These are phyloP conservation scores for Actinemys pallida DNA, from an alignment of 2,113 vertebrate species.

Conservation along the genomic window DNA sequence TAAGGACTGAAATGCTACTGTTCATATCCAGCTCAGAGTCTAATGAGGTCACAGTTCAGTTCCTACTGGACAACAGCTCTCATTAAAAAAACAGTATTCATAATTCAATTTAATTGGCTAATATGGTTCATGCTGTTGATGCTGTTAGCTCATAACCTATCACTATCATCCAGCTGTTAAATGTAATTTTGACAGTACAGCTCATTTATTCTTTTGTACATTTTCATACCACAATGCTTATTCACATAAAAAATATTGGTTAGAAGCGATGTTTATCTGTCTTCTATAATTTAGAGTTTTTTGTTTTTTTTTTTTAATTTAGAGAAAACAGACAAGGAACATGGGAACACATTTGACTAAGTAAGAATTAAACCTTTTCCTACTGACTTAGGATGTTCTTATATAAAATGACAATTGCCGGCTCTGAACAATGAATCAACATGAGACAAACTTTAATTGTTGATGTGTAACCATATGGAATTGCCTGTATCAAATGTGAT, in stretches of 20 bases:
- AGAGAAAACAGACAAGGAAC: neutral
- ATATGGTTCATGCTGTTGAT: constrained; percentile 12
- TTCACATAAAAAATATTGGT: constrained; percentile 15
- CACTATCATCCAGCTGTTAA: neutral
- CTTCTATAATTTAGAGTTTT: neutral
- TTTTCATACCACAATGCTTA: constrained; percentile 23
- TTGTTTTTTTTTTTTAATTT: neutral
- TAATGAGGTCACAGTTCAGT: constrained; percentile 24
- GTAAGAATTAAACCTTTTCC: neutral
- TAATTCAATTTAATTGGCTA: constrained; percentile 43
- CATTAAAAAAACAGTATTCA: neutral
- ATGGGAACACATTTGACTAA: neutral
- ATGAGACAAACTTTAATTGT: neutral
- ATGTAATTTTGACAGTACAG: constrained; percentile 12
- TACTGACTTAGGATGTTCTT: neutral
- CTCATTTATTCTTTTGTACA: constrained; percentile 15
- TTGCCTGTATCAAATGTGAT: fast-evolving
- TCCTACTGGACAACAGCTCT: neutral
- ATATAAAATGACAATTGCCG: neutral
- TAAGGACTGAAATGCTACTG: neutral
- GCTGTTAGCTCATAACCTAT: constrained; percentile 25
- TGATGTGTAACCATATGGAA: neutral
- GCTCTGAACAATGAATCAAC: neutral
- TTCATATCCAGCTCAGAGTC: neutral
- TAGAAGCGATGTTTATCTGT: neutral